Evolutionary conservation across 2,888 invertebrate genomes (phyloP).

Genomic region (Habrosyne pyritoides): DNA sequence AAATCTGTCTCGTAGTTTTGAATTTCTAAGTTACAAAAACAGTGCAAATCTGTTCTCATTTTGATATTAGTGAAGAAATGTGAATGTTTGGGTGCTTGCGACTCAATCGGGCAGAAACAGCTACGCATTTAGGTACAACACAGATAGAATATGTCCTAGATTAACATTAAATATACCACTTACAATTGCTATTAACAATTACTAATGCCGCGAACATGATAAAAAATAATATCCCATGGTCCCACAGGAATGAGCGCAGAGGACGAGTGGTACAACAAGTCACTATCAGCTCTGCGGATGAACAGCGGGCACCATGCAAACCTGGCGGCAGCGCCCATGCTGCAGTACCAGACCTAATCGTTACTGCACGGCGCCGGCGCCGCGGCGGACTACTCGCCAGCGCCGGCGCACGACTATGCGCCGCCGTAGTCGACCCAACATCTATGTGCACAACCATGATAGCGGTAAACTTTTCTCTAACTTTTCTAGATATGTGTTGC

Average conservation of each 20-base stretch:
- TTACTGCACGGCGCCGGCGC: conserved; percentile 82
- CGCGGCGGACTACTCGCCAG: conserved; percentile 71
- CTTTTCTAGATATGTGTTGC: neutral
- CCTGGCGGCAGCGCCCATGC: conserved; percentile 97
- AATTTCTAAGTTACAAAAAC: no score
- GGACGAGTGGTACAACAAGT: conserved; percentile 99
- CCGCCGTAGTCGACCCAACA: conserved; percentile 57
- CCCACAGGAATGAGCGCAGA: conserved; percentile 93
- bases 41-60: no score
- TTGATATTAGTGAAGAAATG: no score
- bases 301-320: conserved; percentile 98
- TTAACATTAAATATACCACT: no score
- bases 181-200: no score
- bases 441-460: neutral
- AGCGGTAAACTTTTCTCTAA: neutral
- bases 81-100: no score
- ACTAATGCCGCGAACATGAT: no score
- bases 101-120: no score
- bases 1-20: no score
- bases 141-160: no score
- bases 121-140: no score
- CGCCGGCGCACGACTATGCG: conserved; percentile 29
- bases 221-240: neutral
- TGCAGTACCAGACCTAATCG: conserved; percentile 98
- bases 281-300: conserved; percentile 97